Base-by-base conservation (phyloP, 2,797 vertebrate species). In the Parauchenoglanis ngamensis region DNA sequence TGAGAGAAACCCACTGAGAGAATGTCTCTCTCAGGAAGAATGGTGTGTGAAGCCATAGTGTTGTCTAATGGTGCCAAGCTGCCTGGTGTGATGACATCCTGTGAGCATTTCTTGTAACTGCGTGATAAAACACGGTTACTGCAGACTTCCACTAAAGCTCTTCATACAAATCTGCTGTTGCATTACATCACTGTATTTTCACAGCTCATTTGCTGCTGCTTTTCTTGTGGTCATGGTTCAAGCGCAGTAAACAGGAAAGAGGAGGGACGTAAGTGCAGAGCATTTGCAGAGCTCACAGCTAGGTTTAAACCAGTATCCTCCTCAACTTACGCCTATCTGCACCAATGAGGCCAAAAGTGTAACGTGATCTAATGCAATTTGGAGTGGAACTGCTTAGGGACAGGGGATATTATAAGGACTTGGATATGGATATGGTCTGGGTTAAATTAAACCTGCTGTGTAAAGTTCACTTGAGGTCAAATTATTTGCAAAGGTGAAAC, bases 221-320 rank as follows among this genome's bases (percentile, higher is more conserved):
- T 83, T 80, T 87, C 44, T 40, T 73, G 54, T 77, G 57, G 90
- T 75, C 63, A 44, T 59, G 44, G 83, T 89, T 90, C 81, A 75
- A 46, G 4, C 31, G 65, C 88, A 28, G 85, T 73, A 87, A 90
- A 91, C 90, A 92, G 90, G 90, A 93, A 92, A 85, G 28, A 85
- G 86, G 89, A 61, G 46, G 56, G 59, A 57, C 84, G 54, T 25
- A 25, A 82, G 54, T 89, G 77, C 73, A 82, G 40, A 77, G 73
- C 54, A n/a, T 70, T 85, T 57, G 31, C n/a, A 17, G 61, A 67
- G 65, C 28, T 81, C 80, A 44, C 54, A 49, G 35, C 35, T 23
- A 73, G 25, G 49, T 46, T 59, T 31, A 4, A 68, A 76, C 57
- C 70, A 15, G 54, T 17, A n/a, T 65, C 59, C 25, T 49, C 3